Percentiles rank a stretch among this genome's conserved stretches.
Evolutionary conservation across 2,797 vertebrate species (phyloP).

Genomic region (Xenops minutus): DNA sequence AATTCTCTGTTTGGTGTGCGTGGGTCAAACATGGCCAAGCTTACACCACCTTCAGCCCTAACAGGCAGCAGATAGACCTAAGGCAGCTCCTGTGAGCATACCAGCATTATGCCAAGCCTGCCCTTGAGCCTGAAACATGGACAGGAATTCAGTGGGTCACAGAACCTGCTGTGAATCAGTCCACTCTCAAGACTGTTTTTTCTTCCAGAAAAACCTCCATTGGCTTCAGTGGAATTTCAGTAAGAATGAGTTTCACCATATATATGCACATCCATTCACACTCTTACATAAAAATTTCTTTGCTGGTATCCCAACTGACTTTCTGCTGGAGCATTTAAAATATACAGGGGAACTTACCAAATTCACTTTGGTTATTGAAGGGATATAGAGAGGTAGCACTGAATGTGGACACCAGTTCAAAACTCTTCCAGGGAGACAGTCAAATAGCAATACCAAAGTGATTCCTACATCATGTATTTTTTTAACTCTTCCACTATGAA

Average conservation of each 20-base stretch:
- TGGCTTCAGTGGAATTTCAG: not conserved
- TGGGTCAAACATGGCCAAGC: not conserved
- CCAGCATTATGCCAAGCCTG: not conserved
- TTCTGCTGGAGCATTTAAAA: not conserved
- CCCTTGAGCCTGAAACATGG: not conserved
- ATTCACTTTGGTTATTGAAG: not conserved
- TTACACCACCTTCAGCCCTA: not conserved
- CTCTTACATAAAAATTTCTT: not conserved
- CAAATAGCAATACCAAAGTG: not conserved
- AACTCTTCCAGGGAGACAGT: not conserved
- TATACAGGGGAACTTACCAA: not conserved
- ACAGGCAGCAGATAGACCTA: not conserved
- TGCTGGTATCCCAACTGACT: not conserved
- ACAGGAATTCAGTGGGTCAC: not conserved
- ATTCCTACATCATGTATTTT: not conserved
- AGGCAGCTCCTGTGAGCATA: not conserved
- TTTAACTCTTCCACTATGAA: conserved; percentile 7
- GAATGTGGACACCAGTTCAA: not conserved
- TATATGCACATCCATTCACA: not conserved
- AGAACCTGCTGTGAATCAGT: not conserved
- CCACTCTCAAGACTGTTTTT: not conserved
- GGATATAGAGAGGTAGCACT: not conserved
- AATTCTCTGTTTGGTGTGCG: not conserved
- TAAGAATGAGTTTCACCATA: not conserved
- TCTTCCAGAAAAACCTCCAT: not conserved